Conservation (phyloP, 1,140 invertebrate species). For the Eueides isabella region DNA sequence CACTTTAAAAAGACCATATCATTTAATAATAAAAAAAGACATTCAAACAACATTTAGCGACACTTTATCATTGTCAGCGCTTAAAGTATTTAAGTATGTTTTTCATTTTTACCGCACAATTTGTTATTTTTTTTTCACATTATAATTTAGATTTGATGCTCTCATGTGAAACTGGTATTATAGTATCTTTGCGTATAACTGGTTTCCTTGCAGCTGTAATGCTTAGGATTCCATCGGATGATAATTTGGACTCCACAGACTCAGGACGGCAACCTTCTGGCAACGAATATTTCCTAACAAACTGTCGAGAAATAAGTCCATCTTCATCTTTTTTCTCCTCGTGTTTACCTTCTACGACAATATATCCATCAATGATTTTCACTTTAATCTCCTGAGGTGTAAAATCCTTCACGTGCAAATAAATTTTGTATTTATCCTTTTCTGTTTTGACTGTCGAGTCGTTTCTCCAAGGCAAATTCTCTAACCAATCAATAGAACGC, state of each 20-base stretch:
- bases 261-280: constrained; percentile 54
- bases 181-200: constrained; percentile 49
- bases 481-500: constrained; percentile 68
- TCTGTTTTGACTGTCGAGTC: constrained; percentile 53
- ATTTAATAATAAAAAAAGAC: not conserved
- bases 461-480: constrained; percentile 65
- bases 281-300: constrained; percentile 83
- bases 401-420: constrained; percentile 92
- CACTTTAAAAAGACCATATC: not conserved
- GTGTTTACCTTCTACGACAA: constrained; percentile 92
- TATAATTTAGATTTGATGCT: constrained; percentile 59
- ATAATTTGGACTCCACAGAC: constrained; percentile 54
- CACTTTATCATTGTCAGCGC: not conserved
- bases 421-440: constrained; percentile 82
- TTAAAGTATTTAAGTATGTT: constrained; percentile 1
- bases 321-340: constrained; percentile 90
- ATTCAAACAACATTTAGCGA: not conserved
- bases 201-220: constrained; percentile 52
- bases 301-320: constrained; percentile 88
- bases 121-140: constrained; percentile 16
- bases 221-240: constrained; percentile 54
- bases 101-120: not conserved
- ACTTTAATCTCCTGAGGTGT: constrained; percentile 92
- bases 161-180: constrained; percentile 62
- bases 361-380: constrained; percentile 88